phyloP scores from a whole-genome alignment of 2,888 invertebrate genomes.

The Glomeris marginata region DNA sequence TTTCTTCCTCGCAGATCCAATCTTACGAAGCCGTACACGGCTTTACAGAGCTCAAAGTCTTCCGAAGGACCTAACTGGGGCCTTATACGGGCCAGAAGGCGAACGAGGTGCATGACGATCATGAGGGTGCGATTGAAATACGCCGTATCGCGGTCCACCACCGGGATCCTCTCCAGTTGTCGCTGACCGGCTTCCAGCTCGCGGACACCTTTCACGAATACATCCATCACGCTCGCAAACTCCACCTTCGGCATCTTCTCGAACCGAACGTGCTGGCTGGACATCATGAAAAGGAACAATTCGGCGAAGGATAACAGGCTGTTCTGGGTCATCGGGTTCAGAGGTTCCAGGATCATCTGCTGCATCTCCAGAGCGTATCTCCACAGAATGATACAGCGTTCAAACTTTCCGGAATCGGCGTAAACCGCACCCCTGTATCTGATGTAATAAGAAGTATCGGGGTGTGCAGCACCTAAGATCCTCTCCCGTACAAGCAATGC shows the following conservation, averaged over 20 bases:
- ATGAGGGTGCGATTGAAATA: conserved; percentile 70
- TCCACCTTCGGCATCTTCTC: conserved; percentile 55
- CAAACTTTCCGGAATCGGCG: conserved; percentile 87
- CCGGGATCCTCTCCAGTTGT: conserved; percentile 28
- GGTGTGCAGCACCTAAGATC: conserved; percentile 81
- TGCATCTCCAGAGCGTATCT: conserved; percentile 95
- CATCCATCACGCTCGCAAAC: conserved; percentile 63
- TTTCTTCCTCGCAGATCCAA: conserved; percentile 39
- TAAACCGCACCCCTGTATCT: conserved; percentile 84
- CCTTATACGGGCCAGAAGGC: conserved; percentile 47
- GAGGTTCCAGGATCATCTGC: conserved; percentile 75
- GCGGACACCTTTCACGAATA: conserved; percentile 59
- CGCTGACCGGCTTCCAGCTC: conserved; percentile 30
- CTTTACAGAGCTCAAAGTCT: conserved; percentile 42
- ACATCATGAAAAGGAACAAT: conserved; percentile 85
- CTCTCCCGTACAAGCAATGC: conserved; percentile 73
- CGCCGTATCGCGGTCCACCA: conserved; percentile 53
- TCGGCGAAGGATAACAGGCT: conserved; percentile 89
- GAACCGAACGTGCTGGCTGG: conserved; percentile 39
- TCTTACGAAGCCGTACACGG: conserved; percentile 61
- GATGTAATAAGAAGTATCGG: conserved; percentile 92
- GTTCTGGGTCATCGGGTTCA: conserved; percentile 89
- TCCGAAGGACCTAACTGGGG: conserved; percentile 25
- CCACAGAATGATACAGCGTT: conserved; percentile 80
- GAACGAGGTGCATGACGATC: conserved; percentile 69